Conservation (phyloP, 2,888 invertebrate genomes). For the Nephrotoma flavescens region DNA sequence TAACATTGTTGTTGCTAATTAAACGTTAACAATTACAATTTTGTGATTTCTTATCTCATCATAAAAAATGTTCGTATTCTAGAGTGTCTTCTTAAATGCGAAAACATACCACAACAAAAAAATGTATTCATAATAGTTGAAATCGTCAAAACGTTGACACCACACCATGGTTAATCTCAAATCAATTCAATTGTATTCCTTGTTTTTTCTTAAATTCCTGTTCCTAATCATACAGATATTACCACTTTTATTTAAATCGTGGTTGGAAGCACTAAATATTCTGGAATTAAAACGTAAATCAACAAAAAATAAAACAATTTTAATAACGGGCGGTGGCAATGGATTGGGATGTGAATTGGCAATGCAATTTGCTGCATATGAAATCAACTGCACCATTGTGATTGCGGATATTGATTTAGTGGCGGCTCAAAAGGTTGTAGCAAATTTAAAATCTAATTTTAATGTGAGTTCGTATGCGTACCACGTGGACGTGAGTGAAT, state of each 20-base stretch:
- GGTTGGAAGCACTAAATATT: neutral
- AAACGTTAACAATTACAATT: too few relatives aligned
- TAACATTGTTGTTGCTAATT: too few relatives aligned
- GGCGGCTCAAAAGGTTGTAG: conserved; percentile 6
- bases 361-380: conserved; percentile 16
- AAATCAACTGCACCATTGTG: conserved; percentile 11
- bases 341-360: conserved; percentile 20
- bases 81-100: too few relatives aligned
- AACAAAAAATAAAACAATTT: neutral
- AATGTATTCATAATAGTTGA: neutral
- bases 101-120: too few relatives aligned
- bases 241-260: neutral
- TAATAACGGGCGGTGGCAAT: conserved; percentile 17
- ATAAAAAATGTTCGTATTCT: too few relatives aligned
- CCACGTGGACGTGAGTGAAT: conserved; percentile 9
- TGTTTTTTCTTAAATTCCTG: neutral
- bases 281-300: neutral
- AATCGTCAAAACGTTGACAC: neutral
- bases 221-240: neutral
- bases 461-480: neutral
- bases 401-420: conserved; percentile 11
- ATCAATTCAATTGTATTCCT: neutral
- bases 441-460: conserved; percentile 10
- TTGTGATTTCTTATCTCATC: too few relatives aligned
- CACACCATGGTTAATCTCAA: neutral